Percentiles rank a stretch among this genome's conserved stretches.
phyloP scores from a whole-genome alignment of 2,797 vertebrate genomes.

The Pangasius mekongensis region DNA sequence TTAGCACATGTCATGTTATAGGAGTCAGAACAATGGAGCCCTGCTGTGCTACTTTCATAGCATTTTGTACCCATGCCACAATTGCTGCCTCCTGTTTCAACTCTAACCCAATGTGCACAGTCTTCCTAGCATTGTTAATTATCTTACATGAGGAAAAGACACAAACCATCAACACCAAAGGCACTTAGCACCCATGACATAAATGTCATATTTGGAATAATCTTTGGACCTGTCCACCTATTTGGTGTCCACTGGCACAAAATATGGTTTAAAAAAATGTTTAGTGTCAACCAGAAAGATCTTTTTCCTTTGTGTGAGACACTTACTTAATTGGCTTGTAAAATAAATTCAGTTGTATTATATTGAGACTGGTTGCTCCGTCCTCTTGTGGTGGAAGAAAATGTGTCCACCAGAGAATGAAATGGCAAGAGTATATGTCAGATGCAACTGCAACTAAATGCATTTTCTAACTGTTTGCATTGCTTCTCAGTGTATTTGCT shows the following conservation, averaged over 20 bases:
- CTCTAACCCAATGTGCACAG: background rate
- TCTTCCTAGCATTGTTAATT: background rate
- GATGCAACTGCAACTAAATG: conserved; percentile 6
- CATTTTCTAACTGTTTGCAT: background rate
- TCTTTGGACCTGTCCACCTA: background rate
- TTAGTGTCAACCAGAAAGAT: background rate
- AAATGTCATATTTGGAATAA: background rate
- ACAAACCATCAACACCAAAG: background rate
- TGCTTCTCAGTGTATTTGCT: conserved; percentile 6
- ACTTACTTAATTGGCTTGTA: background rate
- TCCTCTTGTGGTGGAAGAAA: background rate
- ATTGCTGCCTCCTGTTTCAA: conserved; percentile 4
- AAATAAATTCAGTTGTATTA: background rate
- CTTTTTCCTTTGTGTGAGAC: conserved; percentile 24
- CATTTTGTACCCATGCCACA: background rate
- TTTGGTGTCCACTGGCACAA: background rate
- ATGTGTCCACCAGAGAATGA: background rate
- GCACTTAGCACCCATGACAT: background rate
- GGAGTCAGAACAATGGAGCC: conserved; percentile 1
- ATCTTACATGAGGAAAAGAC: background rate
- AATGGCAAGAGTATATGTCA: background rate
- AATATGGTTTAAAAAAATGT: background rate
- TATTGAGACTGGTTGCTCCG: background rate
- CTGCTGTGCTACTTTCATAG: background rate
- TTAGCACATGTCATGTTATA: conserved; percentile 1